Base-by-base conservation (phyloP, 2,888 invertebrate genomes). In the Chrysotoxum bicinctum region DNA sequence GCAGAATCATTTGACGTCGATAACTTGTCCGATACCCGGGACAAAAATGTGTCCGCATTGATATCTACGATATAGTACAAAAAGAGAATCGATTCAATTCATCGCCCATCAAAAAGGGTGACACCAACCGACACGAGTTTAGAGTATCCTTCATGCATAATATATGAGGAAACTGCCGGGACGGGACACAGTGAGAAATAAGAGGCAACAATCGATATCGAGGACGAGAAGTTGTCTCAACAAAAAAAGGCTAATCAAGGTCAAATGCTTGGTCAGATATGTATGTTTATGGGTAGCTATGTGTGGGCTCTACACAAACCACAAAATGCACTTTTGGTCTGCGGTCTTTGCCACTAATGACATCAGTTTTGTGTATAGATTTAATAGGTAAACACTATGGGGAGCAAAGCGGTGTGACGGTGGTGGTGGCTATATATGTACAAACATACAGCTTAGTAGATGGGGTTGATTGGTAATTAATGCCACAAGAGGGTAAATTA, bases 401-500 rank as follows among this genome's bases (percentile, higher is more conserved):
- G 3, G 5, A 40, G 2, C n/a, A 14, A n/a, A 10, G 21, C 19
- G 26, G 7, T 1, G 32, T 32, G 32, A 2, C 32, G 32, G 8
- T 10, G 12, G n/a, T 4, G 26, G 26, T 26, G 52, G 23, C 14
- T 12, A 12, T 4, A 48, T 12, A 14, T n/a, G n/a, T n/a, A n/a
- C n/a, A n/a, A n/a, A n/a, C 9, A 37, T 23, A 21, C 14, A 19
- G 10, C 26, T 45, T 14, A 23, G 9, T 26, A 16, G 21, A n/a
- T 23, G n/a, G 35, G 21, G 21, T n/a, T 50, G 23, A 35, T 50
- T 50, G 48, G 69, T 74, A 68, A 80, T 81, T 75, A 76, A 32
- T 60, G 32, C 43, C 66, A 75, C 64, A 75, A 43, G 40, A 16
- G 37, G 26, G 50, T 48, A 32, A 48, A 68, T 74, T 60, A 80